These are phyloP conservation scores for Sander lucioperca DNA, from an alignment of 2,113 vertebrate species.

Conservation along the genomic window DNA sequence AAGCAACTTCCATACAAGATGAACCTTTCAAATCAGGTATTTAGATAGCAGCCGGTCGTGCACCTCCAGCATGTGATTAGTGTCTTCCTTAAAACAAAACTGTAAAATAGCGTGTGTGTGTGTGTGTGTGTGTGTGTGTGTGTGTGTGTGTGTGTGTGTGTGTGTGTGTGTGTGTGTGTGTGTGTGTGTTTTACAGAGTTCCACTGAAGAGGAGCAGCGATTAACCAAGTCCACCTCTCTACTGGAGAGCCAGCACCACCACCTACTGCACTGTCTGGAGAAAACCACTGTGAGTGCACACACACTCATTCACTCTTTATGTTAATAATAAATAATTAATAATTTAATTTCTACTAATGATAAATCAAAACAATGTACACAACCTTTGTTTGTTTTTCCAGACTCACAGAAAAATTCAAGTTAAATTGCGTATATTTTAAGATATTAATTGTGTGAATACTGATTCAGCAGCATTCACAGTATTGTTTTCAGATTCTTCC, in stretches of 20 bases:
- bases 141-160: conserved; percentile 32
- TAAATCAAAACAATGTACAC: not conserved
- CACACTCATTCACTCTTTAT: not conserved
- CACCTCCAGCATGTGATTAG: conserved; percentile 59
- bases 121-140: conserved; percentile 22
- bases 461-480: too few relatives aligned
- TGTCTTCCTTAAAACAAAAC: conserved; percentile 7
- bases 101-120: not conserved
- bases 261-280: conserved; percentile 98
- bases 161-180: conserved; percentile 38
- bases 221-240: conserved; percentile 90
- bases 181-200: conserved; percentile 83
- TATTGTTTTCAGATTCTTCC: too few relatives aligned
- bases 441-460: not conserved
- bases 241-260: conserved; percentile 98
- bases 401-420: not conserved
- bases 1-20: conserved; percentile 86
- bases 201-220: conserved; percentile 91
- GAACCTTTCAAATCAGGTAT: conserved; percentile 84
- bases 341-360: not conserved
- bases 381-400: not conserved
- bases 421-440: not conserved
- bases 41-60: conserved; percentile 49
- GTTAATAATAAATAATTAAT: not conserved
- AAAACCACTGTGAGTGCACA: conserved; percentile 96